phyloP scores from a whole-genome alignment of 1,140 invertebrate species.

The Elysia chlorotica region DNA sequence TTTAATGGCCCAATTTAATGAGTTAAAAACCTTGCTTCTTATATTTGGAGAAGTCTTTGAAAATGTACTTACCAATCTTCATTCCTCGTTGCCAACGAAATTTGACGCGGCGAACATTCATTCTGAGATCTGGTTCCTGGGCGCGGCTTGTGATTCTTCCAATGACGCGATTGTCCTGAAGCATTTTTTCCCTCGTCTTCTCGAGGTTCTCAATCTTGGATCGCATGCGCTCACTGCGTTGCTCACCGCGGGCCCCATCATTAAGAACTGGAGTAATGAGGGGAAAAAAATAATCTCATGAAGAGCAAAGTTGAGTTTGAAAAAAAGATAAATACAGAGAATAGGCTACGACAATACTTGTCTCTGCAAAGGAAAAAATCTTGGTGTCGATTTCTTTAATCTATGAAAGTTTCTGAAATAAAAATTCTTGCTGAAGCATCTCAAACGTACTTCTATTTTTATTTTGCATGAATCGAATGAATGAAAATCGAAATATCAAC shows the following conservation, averaged over 20 bases:
- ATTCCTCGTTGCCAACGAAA: constrained; percentile 92
- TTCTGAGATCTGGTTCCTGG: constrained; percentile 56
- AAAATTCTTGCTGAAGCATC: no score
- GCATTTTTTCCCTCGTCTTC: constrained; percentile 67
- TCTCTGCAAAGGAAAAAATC: no score
- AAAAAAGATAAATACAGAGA: no score
- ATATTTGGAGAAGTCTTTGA: no score
- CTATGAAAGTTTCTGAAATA: no score
- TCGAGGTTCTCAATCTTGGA: constrained; percentile 67
- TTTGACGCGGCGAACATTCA: constrained; percentile 73
- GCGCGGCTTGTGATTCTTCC: constrained; percentile 69
- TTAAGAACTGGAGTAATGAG: background rate
- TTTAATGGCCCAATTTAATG: background rate
- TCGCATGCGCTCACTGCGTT: constrained; percentile 28
- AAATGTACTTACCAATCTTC: constrained; percentile 75
- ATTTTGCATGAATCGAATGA: no score
- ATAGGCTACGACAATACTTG: no score
- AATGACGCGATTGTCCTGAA: constrained; percentile 72
- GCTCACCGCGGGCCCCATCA: background rate
- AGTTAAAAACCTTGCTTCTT: no score
- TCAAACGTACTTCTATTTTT: no score
- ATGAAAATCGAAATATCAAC: no score
- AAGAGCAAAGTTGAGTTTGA: no score
- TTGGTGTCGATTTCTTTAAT: no score
- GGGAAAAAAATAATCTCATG: constrained; percentile 1